phyloP scores from a whole-genome alignment of 2,797 vertebrate genomes.

The Crotalus adamanteus region DNA sequence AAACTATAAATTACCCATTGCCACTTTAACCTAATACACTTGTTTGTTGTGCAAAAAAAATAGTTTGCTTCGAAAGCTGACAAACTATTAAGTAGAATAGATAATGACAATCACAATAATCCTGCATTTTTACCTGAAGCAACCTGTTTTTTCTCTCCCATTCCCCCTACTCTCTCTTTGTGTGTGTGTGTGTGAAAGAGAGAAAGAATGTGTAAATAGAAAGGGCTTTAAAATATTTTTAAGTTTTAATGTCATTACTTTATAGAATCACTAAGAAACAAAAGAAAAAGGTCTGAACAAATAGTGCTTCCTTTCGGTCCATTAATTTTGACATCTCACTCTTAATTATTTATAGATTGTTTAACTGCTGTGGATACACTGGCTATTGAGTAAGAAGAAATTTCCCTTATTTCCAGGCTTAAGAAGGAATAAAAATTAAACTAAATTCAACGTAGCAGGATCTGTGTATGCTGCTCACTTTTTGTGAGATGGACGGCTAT shows the following conservation, averaged over 20 bases:
- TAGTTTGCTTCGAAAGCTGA: neutral
- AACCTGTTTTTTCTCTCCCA: neutral
- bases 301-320: neutral
- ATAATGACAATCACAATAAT: neutral
- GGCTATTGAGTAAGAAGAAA: neutral
- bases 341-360: neutral
- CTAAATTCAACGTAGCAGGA: neutral
- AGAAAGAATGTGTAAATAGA: neutral
- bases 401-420: neutral
- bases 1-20: neutral
- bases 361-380: neutral
- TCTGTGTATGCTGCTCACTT: neutral
- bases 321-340: neutral
- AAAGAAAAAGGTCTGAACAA: neutral
- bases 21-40: neutral
- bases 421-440: neutral
- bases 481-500: neutral
- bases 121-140: neutral
- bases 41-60: neutral
- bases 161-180: no score
- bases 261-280: neutral
- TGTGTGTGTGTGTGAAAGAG: neutral
- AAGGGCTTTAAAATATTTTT: neutral
- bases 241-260: no score
- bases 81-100: neutral